Base-by-base conservation (phyloP, 2,797 vertebrate species). In the Lates japonicus region DNA sequence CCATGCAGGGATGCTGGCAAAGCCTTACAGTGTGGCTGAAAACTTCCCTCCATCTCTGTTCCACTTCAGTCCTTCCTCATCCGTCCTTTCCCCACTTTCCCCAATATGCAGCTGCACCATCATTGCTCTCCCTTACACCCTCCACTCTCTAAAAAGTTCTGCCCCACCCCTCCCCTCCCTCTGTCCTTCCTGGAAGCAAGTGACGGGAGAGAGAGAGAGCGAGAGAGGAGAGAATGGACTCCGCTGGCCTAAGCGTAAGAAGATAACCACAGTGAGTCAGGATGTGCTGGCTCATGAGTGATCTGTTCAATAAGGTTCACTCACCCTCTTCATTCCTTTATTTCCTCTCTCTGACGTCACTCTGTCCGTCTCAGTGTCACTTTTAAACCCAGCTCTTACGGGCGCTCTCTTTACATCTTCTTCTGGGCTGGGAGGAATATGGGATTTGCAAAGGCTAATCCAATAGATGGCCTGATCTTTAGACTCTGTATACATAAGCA, bases 221-320 rank as follows among this genome's bases (percentile, higher is more conserved):
- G 25, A 86, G 82, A 81, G 83, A 78, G 37, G 67, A 76, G 64
- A 58, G 48, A 87, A 87, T 83, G 88, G 85, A 78, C 84, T 80
- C 62, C n/a, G n/a, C 65, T 63, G 81, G 83, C 81, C 63, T 82
- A 81, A 92, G 87, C 77, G 71, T 90, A 91, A 90, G 81, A 61
- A 76, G 60, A 88, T 74, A 78, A 93, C 91, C 64, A 82, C 86
- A 86, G 71, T 89, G 88, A 92, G 89, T 88, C 78, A 81, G 87
- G 78, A 87, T 74, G 52, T 74, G 52, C 69, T 76, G 71, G 85
- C 76, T 91, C 63, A 72, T 85, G 78, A 70, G 76, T 59, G 80
- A 68, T 78, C 80, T 80, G 72, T 83, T 93, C 87, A 81, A 66
- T 83, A 82, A 57, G 71, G 37, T 57, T 75, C 84, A 39, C 63